Evolutionary conservation across 2,888 invertebrate species (phyloP).

Genomic region (Oeneis ivallda): DNA sequence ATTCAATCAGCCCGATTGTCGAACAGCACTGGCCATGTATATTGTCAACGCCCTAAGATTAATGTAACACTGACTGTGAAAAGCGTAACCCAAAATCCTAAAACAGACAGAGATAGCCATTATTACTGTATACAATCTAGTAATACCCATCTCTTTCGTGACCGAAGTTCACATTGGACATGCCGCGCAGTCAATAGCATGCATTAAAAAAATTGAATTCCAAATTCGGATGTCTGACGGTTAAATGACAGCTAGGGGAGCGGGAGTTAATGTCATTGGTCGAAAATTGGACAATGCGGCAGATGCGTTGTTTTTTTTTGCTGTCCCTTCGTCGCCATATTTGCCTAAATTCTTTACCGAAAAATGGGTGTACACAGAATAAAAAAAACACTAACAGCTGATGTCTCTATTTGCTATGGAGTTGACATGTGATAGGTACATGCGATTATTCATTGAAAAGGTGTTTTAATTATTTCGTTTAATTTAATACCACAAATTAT

Average conservation of each 20-base stretch:
- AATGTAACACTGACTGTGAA: background rate
- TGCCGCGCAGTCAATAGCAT: slow-evolving; percentile 11
- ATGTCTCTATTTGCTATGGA: slow-evolving; percentile 65
- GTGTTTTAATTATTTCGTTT: slow-evolving; percentile 15
- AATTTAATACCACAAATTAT: slow-evolving; percentile 13
- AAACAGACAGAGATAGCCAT: slow-evolving; percentile 1
- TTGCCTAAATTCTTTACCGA: slow-evolving; percentile 62
- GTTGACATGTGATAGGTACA: slow-evolving; percentile 61
- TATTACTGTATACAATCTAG: background rate
- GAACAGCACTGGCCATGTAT: slow-evolving; percentile 70
- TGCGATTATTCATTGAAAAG: slow-evolving; percentile 45
- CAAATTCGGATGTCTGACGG: slow-evolving; percentile 63
- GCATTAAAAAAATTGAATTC: slow-evolving; percentile 61
- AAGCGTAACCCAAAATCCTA: background rate
- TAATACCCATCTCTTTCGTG: slow-evolving; percentile 8
- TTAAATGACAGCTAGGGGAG: slow-evolving; percentile 79
- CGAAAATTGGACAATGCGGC: slow-evolving; percentile 76
- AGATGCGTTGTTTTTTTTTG: slow-evolving; percentile 72
- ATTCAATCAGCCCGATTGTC: slow-evolving; percentile 80
- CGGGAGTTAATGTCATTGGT: slow-evolving; percentile 70
- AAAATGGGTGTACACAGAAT: slow-evolving; percentile 48
- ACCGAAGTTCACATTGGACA: slow-evolving; percentile 1
- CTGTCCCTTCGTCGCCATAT: slow-evolving; percentile 68
- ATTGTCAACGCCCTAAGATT: slow-evolving; percentile 69
- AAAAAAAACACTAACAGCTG: slow-evolving; percentile 54